Evolutionary conservation across 1,140 invertebrate genomes (phyloP), one percentile per base, ranked within the genome.

Genomic region (Camponotus pennsylvanicus): DNA sequence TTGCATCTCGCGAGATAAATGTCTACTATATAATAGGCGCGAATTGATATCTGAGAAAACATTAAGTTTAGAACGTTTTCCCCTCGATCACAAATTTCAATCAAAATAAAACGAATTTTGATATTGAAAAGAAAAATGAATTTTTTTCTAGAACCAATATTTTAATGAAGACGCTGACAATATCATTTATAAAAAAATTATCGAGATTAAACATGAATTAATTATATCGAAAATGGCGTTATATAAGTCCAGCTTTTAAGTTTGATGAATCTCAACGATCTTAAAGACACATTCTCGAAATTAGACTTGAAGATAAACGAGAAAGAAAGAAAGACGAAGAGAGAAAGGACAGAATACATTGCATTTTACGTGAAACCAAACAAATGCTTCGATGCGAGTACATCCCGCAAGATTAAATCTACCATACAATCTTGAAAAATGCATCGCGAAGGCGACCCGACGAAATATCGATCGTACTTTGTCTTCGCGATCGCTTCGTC

Each of bases 391-490:
- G 27, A 78, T 8, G 59, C 40, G 34, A 15, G 21, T 34, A n/a
- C 5, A n/a, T 45, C 59, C 11, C 7, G 18, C 11, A 42, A 6
- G 59, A 64, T 63, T 45, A 21, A 59, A 75, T 59, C 34, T 27
- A n/a, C 9, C 18, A 32, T 52, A 40, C 18, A 27, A 11, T 8
- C 11, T 11, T 64, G 27, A 63, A 77, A 64, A 77, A 63, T 34
- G 40, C 73, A 55, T 76, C 73, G 18, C 13, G 2, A 7, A 45
- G 7, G n/a, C 27, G 59, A 49, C 6, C 18, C 61, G 59, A 18
- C 15, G 49, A 5, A 34, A 34, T 70, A 63, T 37, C n/a, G 32
- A 79, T 80, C 32, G n/a, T 37, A 40, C 40, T 69, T 80, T 34
- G 18, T 34, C n/a, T 70, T 27, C 27, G 77, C 9, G 64, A 21